Evolutionary conservation across 2,797 vertebrate species (phyloP).

Genomic region (Cossypha caffra): DNA sequence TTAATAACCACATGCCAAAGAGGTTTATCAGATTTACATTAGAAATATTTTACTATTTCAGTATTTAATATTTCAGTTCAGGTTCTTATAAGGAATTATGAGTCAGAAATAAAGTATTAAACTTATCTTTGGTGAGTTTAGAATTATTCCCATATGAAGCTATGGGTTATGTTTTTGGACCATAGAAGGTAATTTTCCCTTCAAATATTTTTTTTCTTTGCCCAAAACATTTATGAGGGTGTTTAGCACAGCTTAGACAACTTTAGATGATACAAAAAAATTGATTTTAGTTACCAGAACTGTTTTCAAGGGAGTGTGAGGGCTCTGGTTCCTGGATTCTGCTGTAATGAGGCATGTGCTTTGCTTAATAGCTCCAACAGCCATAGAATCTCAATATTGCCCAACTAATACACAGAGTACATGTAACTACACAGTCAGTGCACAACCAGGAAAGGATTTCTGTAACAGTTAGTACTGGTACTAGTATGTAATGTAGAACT

Average conservation of each 20-base stretch:
- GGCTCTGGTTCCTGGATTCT: not conserved
- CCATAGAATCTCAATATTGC: not conserved
- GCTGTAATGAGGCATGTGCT: not conserved
- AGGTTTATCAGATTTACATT: not conserved
- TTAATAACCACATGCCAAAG: not conserved
- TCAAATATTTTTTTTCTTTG: not conserved
- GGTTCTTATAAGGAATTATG: conserved; percentile 18
- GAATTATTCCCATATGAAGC: not conserved
- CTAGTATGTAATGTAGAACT: not conserved
- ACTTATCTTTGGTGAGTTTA: conserved; percentile 27
- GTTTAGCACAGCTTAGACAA: not conserved
- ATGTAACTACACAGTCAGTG: not conserved
- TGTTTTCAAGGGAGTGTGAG: not conserved
- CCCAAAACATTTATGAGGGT: not conserved
- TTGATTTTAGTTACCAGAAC: not conserved
- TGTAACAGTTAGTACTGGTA: not conserved
- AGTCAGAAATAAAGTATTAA: conserved; percentile 31
- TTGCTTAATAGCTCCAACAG: not conserved
- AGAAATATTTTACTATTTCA: not conserved
- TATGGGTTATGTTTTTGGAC: not conserved
- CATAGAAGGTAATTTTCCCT: conserved; percentile 34
- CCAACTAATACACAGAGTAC: not conserved
- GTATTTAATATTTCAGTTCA: not conserved
- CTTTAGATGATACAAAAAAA: not conserved
- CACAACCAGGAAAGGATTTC: not conserved